phyloP scores from a whole-genome alignment of 2,888 invertebrate species.

The Nemapogon koenigi region DNA sequence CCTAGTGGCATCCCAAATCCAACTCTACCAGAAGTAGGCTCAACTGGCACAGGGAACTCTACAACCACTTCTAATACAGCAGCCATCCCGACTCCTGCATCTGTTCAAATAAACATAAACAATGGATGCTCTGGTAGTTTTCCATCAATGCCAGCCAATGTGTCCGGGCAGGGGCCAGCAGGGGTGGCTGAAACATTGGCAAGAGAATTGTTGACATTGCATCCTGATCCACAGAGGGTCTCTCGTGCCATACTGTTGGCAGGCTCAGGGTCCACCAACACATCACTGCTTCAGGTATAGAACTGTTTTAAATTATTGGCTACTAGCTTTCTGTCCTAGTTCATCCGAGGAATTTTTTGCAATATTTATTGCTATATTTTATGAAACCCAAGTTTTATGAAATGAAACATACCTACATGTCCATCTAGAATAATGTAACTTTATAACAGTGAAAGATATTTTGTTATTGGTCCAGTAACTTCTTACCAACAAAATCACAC shows the following conservation, averaged over 20 bases:
- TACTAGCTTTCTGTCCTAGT: too few relatives aligned
- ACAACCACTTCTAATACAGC: conserved; percentile 19
- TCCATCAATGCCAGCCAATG: conserved; percentile 31
- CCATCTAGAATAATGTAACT: too few relatives aligned
- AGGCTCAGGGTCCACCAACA: conserved; percentile 55
- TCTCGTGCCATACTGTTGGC: conserved; percentile 59
- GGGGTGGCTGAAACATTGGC: conserved; percentile 45
- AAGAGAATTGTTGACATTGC: conserved; percentile 51
- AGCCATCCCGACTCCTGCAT: conserved; percentile 29
- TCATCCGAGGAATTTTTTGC: too few relatives aligned
- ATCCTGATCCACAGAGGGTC: conserved; percentile 57
- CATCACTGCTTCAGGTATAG: conserved; percentile 52
- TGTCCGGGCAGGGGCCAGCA: conserved; percentile 39
- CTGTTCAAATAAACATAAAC: conserved; percentile 35
- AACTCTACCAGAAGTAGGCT: conserved; percentile 53
- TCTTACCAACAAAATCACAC: too few relatives aligned
- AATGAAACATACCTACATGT: too few relatives aligned
- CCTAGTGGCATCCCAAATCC: conserved; percentile 53
- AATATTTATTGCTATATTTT: too few relatives aligned
- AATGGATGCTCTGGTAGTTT: conserved; percentile 48
- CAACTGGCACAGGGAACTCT: conserved; percentile 41
- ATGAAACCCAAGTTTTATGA: too few relatives aligned
- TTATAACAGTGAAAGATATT: too few relatives aligned
- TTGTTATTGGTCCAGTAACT: too few relatives aligned
- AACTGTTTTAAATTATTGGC: too few relatives aligned